These are phyloP conservation scores for Proterorhinus semilunaris DNA, from an alignment of 2,113 vertebrate species.

Conservation along the genomic window DNA sequence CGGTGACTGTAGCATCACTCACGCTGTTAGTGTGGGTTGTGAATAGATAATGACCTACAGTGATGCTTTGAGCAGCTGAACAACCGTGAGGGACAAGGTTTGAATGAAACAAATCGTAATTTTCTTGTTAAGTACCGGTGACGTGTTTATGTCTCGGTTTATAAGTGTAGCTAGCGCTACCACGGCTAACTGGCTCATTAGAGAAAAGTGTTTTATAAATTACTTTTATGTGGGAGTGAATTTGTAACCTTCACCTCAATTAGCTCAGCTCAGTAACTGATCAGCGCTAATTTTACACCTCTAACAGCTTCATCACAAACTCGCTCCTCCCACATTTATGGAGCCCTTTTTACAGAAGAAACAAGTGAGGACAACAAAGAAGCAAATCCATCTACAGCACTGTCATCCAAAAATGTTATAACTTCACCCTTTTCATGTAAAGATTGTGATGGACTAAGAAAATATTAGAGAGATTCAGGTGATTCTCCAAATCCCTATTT, in stretches of 20 bases:
- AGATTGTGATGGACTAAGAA: too few species aligned
- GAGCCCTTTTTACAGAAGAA: not conserved
- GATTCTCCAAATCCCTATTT: too few species aligned
- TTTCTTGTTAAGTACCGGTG: constrained; percentile 29
- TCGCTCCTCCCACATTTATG: constrained; percentile 14
- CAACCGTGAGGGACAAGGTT: constrained; percentile 18
- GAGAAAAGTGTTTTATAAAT: constrained; percentile 56
- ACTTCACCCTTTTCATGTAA: too few species aligned
- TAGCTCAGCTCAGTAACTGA: constrained; percentile 36
- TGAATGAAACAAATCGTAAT: not conserved
- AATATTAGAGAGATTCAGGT: too few species aligned
- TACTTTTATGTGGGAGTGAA: constrained; percentile 51
- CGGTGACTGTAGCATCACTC: too few species aligned
- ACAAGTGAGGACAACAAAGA: constrained; percentile 10
- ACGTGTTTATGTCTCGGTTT: constrained; percentile 41
- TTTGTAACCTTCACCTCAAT: constrained; percentile 60
- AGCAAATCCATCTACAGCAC: not conserved
- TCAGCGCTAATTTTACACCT: constrained; percentile 45
- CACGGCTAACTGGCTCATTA: constrained; percentile 59
- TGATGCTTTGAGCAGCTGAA: not conserved
- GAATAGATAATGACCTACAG: too few species aligned
- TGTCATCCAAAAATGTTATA: too few species aligned
- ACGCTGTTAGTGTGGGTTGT: too few species aligned
- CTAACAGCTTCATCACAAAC: constrained; percentile 32
- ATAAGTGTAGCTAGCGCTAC: constrained; percentile 40